A percentile compares a stretch with the other conserved stretches of the same genome.
Conservation (phyloP, 2,888 invertebrate species). For the Pterobdella sp. region DNA sequence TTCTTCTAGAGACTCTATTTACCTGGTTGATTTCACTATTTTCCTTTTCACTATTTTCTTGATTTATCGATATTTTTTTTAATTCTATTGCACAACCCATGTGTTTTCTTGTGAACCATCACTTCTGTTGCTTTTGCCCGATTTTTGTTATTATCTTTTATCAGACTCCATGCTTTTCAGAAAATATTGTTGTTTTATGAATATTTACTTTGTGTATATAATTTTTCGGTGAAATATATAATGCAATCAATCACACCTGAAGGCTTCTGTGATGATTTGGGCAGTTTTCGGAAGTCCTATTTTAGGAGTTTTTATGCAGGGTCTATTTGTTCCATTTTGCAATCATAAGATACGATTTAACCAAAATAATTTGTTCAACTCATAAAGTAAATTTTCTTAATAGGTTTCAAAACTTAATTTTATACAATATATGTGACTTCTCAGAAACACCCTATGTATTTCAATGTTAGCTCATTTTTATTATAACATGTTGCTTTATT, state of each 20-base stretch:
- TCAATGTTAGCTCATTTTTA: background rate
- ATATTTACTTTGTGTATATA: background rate
- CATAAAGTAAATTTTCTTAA: background rate
- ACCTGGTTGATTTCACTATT: too few species aligned
- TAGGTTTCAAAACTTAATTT: background rate
- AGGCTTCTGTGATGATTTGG: background rate
- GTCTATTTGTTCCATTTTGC: background rate
- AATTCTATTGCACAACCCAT: background rate
- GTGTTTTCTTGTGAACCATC: too few species aligned
- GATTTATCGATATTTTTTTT: too few species aligned
- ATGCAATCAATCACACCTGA: too few species aligned
- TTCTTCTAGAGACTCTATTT: too few species aligned
- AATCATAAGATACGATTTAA: background rate
- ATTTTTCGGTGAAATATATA: too few species aligned
- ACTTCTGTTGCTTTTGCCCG: too few species aligned
- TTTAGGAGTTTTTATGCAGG: background rate
- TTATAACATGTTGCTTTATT: too few species aligned
- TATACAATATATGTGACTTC: background rate
- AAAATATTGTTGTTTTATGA: too few species aligned
- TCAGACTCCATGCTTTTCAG: too few species aligned
- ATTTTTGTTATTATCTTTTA: too few species aligned
- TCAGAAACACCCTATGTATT: background rate
- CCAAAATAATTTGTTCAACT: background rate
- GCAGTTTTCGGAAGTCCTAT: background rate
- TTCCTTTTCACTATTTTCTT: too few species aligned